Base-by-base conservation (phyloP, 1,140 invertebrate species). In the Drosophila suzukii region DNA sequence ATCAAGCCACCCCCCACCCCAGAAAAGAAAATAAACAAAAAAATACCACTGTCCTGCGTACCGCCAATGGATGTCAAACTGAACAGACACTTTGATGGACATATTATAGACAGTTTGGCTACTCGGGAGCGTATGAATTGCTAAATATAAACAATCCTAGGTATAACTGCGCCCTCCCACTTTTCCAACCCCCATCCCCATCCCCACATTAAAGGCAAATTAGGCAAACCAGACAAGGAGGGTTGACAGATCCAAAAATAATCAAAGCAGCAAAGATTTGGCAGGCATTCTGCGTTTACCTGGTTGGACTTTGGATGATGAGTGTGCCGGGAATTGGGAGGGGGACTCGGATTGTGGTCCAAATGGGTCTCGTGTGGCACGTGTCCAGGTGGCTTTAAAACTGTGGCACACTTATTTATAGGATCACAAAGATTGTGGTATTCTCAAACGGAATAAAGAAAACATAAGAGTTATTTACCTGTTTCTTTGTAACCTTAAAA, bases 201-300 rank as follows among this genome's bases (percentile, higher is more conserved):
- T 15, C 43, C 30, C 32, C 15, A 43, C 60, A 50, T 70, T 63
- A 63, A 80, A 59, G 70, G 49, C 49, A 63, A 67, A 77, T 77
- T 73, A 67, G 49, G 55, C 58, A 55, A 65, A 17, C 30, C 63
- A 47, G 68, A 63, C 65, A 30, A 73, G 32, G 32, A 43, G 46
- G 53, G 58, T 66, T 63, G 61, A 68, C 57, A 63, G 54, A 46
- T 81, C 78, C 68, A 61, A 86, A 86, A 82, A 86, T 85, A 85
- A 67, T 58, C 65, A 54, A 53, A 27, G 54, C 77, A 53, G 57
- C 41, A 63, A 39, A 51, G 41, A 76, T 76, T 66, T 44, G 54
- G 53, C 68, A 58, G 53, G 15, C 44, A 4, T 2, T 55, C 34
- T 20, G 13, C 34, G 51, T 62, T 36, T 63, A 77, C 75, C 75